Conservation (phyloP, 2,113 vertebrate genomes). For the Bombycilla garrulus region DNA sequence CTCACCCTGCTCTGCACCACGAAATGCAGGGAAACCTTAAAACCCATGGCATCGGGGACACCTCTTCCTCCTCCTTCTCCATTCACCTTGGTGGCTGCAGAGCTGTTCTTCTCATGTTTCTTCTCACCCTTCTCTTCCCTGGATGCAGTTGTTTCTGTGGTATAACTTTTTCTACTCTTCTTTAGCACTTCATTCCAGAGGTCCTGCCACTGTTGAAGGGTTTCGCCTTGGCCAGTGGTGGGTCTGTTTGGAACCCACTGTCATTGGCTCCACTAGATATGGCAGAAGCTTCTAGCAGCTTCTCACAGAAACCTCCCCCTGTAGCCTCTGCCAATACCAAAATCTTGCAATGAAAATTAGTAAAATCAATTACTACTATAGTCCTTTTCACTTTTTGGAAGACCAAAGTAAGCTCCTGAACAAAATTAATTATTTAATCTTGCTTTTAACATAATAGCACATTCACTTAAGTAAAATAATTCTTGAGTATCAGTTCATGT, state of each 20-base stretch:
- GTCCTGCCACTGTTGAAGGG: fast-evolving
- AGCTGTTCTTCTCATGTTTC: neutral
- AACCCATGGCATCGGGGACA: fast-evolving
- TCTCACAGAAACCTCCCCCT: no score
- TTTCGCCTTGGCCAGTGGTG: neutral
- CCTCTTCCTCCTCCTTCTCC: no score
- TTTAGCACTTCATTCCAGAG: neutral
- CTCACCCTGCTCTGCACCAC: neutral
- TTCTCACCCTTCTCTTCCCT: neutral
- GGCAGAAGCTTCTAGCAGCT: no score
- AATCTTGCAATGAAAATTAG: no score
- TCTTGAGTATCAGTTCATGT: neutral
- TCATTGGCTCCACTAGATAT: no score
- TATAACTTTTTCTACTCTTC: neutral
- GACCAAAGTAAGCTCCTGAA: no score
- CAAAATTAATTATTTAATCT: neutral
- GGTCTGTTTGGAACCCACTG: no score
- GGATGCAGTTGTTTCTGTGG: neutral
- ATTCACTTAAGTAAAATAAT: neutral
- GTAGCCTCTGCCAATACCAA: no score
- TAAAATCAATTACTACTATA: no score
- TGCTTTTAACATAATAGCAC: neutral
- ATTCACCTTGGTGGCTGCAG: no score
- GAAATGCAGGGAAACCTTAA: fast-evolving
- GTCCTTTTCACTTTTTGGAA: no score